phyloP scores from a whole-genome alignment of 1,140 invertebrate species.

The Heliconius congener region DNA sequence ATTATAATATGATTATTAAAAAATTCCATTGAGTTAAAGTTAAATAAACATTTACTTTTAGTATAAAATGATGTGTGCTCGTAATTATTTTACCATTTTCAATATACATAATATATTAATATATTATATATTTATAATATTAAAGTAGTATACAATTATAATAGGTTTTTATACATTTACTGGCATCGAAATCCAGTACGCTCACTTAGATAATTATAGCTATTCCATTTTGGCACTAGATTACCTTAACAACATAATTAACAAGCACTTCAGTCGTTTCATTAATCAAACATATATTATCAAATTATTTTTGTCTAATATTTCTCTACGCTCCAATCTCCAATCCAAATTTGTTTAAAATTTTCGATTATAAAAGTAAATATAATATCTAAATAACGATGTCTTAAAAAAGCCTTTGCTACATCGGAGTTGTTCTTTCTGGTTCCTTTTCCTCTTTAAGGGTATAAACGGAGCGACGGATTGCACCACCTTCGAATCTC shows the following conservation, averaged over 20 bases:
- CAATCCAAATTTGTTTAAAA: not conserved
- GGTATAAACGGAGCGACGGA: constrained; percentile 66
- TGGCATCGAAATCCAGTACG: constrained; percentile 22
- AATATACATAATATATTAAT: not conserved
- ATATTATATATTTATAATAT: constrained; percentile 19
- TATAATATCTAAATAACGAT: constrained; percentile 15
- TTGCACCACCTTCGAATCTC: constrained; percentile 60
- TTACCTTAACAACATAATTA: constrained; percentile 41
- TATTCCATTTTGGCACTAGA: constrained; percentile 41
- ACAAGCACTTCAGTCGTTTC: constrained; percentile 53
- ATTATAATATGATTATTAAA: constrained; percentile 21
- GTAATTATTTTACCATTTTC: constrained; percentile 10
- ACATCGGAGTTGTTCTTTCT: constrained; percentile 62
- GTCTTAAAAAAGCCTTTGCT: constrained; percentile 33
- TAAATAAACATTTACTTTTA: constrained; percentile 23
- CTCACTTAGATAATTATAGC: constrained; percentile 28
- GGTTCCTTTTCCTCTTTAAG: constrained; percentile 67
- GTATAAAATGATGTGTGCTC: constrained; percentile 33
- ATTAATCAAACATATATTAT: constrained; percentile 37
- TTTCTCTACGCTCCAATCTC: constrained; percentile 22
- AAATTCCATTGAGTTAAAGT: constrained; percentile 18
- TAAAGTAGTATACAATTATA: constrained; percentile 22
- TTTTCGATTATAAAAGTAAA: constrained; percentile 20
- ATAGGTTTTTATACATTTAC: constrained; percentile 28
- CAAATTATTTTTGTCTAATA: constrained; percentile 24